Evolutionary conservation across 2,888 invertebrate genomes (phyloP), one percentile per base, ranked within the genome.

Genomic region (Pinctada fucata): DNA sequence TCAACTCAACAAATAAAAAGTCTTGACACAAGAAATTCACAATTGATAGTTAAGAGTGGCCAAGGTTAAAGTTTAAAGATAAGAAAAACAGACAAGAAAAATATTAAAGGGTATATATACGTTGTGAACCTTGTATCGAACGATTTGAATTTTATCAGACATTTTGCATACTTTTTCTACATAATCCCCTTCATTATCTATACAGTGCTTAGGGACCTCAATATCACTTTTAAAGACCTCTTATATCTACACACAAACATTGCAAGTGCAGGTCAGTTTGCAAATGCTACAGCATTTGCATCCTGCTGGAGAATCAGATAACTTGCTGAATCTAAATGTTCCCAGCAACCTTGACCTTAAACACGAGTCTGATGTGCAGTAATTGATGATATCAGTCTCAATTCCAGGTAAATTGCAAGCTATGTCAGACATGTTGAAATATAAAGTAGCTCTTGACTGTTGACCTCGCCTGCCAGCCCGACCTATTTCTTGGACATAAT

Each of bases 401-500:
- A 82, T 79, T 8, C 79, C 80, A n/a, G 80, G 80, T 4, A 82
- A 45, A 73, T 79, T 79, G 45, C 47, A 70, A n/a, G 77, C 80
- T 74, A 82, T 79, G 51, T 80, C 73, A 48, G 78, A 47, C 8
- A 68, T 71, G 31, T 51, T 72, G 45, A 74, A 81, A 66, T 79
- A 77, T 10, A 81, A 63, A 48, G 75, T 76, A 47, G 82, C 79
- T 58, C 3, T 72, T 48, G 78, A 2, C 49, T 52, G 31, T 69
- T 79, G 80, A 3, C 79, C 79, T 31, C 76, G 67, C 2, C 80
- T 47, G n/a, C 78, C 82, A 58, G 82, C 80, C 13, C 76, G 69
- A 10, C 80, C 80, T 68, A 82, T 80, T 63, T 80, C 82, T 65
- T 82, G 80, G 8, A 82, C 49, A 69, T 80, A 82, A 58, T 80